A percentile compares a stretch with the other conserved stretches of the same genome.
Evolutionary conservation across 2,797 vertebrate genomes (phyloP).

Genomic region (Phataginus tetradactyla): DNA sequence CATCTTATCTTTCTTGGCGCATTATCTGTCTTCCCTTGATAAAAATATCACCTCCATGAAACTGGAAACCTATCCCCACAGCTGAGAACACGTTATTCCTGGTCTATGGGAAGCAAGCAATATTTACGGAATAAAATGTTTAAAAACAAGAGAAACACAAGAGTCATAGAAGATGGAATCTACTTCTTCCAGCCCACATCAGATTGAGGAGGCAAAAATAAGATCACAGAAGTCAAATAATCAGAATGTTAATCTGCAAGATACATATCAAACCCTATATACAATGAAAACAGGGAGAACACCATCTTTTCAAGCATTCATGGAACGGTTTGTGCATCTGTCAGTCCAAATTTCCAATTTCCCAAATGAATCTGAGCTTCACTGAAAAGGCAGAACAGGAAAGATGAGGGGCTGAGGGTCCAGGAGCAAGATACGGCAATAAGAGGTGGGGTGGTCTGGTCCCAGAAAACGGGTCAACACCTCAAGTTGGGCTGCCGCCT

Average conservation of each 20-base stretch:
- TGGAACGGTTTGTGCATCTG: not conserved
- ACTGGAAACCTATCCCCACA: not conserved
- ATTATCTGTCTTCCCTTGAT: not conserved
- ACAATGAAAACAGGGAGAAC: not conserved
- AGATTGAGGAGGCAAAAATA: constrained; percentile 18
- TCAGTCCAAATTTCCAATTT: not conserved
- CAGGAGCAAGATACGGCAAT: not conserved
- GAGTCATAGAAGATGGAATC: not conserved
- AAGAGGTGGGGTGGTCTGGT: not conserved
- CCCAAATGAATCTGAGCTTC: constrained; percentile 11
- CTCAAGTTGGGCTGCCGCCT: not conserved
- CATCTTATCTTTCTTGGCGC: not conserved
- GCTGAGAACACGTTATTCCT: not conserved
- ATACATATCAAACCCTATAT: not conserved
- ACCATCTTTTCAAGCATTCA: not conserved
- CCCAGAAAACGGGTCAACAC: not conserved
- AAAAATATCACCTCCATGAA: not conserved
- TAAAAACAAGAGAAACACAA: not conserved
- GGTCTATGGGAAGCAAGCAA: not conserved
- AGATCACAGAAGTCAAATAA: not conserved
- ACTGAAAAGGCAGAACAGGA: not conserved
- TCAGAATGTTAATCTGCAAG: not conserved
- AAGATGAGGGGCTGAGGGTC: not conserved
- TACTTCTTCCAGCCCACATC: not conserved
- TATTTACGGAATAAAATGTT: not conserved